phyloP scores from a whole-genome alignment of 2,888 invertebrate species.

The Eudasyphora cyanicolor region DNA sequence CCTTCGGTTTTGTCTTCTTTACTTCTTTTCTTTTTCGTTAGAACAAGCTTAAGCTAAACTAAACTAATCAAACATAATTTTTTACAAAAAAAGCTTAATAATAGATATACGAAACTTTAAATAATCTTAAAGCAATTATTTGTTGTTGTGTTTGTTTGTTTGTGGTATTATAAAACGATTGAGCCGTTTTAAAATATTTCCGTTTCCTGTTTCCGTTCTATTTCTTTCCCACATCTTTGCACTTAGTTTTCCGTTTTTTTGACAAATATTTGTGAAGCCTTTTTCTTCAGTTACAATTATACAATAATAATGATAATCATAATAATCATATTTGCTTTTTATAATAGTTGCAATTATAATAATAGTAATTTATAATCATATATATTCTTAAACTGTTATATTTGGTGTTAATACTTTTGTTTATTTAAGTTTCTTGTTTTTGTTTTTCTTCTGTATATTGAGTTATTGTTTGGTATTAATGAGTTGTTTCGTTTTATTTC shows the following conservation, averaged over 20 bases:
- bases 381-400: slow-evolving; percentile 11
- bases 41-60: slow-evolving; percentile 59
- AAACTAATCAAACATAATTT: slow-evolving; percentile 4
- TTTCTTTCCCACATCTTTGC: background rate
- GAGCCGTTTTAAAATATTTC: background rate
- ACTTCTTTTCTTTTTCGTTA: slow-evolving; percentile 12
- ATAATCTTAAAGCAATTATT: background rate
- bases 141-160: background rate
- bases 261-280: background rate
- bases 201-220: background rate
- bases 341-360: slow-evolving; percentile 1
- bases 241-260: background rate
- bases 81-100: slow-evolving; percentile 20
- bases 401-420: slow-evolving; percentile 13
- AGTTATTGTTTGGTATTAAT: background rate
- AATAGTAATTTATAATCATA: background rate
- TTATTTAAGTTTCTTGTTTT: background rate
- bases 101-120: background rate
- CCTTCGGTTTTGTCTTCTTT: no score
- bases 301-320: slow-evolving; percentile 1
- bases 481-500: background rate
- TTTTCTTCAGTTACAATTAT: slow-evolving; percentile 1
- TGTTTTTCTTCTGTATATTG: no score
- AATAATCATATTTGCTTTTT: slow-evolving; percentile 23
- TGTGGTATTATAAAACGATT: background rate